Evolutionary conservation across 2,113 vertebrate species (phyloP).

Genomic region (human (Homo sapiens)): GRCh38 chrY:763001-763500

Average conservation of each 20-base stretch:
- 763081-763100: neutral
- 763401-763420: neutral
- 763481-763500: accelerated
- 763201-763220: neutral
- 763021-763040: slow-evolving; percentile 61
- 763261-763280: neutral
- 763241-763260: slow-evolving; percentile 51
- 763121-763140: neutral
- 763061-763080: neutral
- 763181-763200: accelerated
- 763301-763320: neutral
- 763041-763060: neutral
- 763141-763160: neutral
- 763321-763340: accelerated
- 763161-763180: neutral
- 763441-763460: too few species aligned
- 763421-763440: too few species aligned
- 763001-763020: neutral
- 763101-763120: neutral
- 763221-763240: neutral
- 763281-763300: too few species aligned
- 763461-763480: too few species aligned
- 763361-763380: accelerated
- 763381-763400: accelerated
- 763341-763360: accelerated